Evolutionary conservation across 2,888 invertebrate species (phyloP).

Genomic region (Perdita meconis): DNA sequence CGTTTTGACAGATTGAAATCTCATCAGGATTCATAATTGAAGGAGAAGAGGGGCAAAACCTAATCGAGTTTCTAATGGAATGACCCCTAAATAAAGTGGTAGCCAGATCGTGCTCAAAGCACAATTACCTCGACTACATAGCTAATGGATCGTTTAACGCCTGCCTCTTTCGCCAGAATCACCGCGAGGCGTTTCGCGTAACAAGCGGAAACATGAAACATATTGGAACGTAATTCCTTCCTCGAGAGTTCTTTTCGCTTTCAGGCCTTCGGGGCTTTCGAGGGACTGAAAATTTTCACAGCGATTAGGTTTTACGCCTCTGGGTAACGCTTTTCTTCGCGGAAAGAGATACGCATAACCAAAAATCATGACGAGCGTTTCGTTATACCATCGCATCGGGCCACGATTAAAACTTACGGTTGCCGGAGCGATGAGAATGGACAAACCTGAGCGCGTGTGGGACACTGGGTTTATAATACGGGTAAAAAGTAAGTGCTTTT

Average conservation of each 20-base stretch:
- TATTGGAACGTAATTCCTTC: conserved; percentile 56
- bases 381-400: conserved; percentile 46
- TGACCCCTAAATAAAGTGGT: conserved; percentile 36
- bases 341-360: conserved; percentile 35
- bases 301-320: conserved; percentile 22
- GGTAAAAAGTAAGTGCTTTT: no score
- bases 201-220: conserved; percentile 48
- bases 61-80: no score
- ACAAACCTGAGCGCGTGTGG: no score
- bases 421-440: no score
- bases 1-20: no score
- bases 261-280: not conserved
- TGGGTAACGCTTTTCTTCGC: not conserved
- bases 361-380: conserved; percentile 49
- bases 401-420: conserved; percentile 63
- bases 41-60: no score
- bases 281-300: conserved; percentile 18
- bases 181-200: conserved; percentile 38
- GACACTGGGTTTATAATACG: no score
- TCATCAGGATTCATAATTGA: no score
- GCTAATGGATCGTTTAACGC: conserved; percentile 60
- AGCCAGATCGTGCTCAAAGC: conserved; percentile 46
- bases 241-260: conserved; percentile 31
- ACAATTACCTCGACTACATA: conserved; percentile 48
- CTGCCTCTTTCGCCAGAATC: conserved; percentile 32